A percentile compares a stretch with the other conserved stretches of the same genome.
Evolutionary conservation across 1,140 invertebrate species (phyloP).

Genomic region (Cepaea nemoralis): DNA sequence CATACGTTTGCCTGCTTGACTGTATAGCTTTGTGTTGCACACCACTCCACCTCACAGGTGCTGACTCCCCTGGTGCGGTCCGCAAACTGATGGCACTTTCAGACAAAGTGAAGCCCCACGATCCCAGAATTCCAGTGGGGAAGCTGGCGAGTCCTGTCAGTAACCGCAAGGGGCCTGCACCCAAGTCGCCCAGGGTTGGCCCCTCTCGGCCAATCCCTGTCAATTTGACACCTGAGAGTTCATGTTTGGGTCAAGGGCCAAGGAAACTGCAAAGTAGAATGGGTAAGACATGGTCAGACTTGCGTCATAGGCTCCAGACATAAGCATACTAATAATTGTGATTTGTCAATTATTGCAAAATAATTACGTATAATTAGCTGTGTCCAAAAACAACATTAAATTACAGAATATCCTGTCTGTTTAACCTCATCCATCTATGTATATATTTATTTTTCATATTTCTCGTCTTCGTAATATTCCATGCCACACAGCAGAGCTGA

Average conservation of each 20-base stretch:
- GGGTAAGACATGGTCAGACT: conserved; percentile 74
- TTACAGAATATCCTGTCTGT: too few species aligned
- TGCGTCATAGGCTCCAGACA: too few species aligned
- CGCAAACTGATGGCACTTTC: conserved; percentile 90
- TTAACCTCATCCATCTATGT: too few species aligned
- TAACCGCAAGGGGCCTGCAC: conserved; percentile 79
- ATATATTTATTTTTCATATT: too few species aligned
- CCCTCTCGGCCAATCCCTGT: conserved; percentile 81
- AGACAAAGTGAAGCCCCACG: conserved; percentile 82
- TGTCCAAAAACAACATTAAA: too few species aligned
- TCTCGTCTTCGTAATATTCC: too few species aligned
- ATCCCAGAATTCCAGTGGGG: conserved; percentile 65
- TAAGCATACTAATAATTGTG: too few species aligned
- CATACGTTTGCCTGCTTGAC: conserved; percentile 17
- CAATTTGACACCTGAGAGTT: conserved; percentile 93
- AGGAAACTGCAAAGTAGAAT: conserved; percentile 87
- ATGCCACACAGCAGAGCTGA: too few species aligned
- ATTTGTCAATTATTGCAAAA: too few species aligned
- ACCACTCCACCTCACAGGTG: conserved; percentile 74
- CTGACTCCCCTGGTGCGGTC: conserved; percentile 94
- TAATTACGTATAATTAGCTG: too few species aligned
- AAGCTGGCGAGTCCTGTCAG: conserved; percentile 68
- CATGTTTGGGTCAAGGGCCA: conserved; percentile 89
- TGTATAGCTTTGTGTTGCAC: conserved; percentile 31
- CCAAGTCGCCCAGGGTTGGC: conserved; percentile 69